Evolutionary conservation across 2,888 invertebrate species (phyloP).

Genomic region (Drosophila lacicola): DNA sequence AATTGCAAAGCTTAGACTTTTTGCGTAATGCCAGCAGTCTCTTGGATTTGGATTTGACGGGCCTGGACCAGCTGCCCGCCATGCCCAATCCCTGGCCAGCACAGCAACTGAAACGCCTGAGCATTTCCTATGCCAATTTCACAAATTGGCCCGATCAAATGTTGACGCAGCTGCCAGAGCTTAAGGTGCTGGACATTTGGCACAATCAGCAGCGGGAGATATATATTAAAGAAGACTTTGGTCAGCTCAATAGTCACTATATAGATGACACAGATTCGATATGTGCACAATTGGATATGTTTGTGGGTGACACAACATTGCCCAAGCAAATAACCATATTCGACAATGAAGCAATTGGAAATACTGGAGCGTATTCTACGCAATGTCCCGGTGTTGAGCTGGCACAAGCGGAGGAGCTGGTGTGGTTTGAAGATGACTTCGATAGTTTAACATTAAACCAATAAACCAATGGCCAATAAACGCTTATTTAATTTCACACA

Average conservation of each 20-base stretch:
- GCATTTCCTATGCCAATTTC: constrained; percentile 41
- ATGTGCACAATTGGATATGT: constrained; percentile 42
- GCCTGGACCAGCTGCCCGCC: constrained; percentile 37
- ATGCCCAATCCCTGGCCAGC: constrained; percentile 51
- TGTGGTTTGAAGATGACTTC: constrained; percentile 29
- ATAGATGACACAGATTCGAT: constrained; percentile 22
- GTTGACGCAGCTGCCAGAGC: constrained; percentile 42
- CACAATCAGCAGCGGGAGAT: constrained; percentile 47
- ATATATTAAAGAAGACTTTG: constrained; percentile 48
- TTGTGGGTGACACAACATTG: constrained; percentile 24
- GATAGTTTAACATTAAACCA: constrained; percentile 22
- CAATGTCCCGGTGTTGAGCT: constrained; percentile 35
- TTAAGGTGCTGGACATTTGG: constrained; percentile 44
- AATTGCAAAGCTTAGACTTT: constrained; percentile 46
- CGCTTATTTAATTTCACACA: not conserved
- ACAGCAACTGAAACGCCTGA: constrained; percentile 43
- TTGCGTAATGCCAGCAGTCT: constrained; percentile 42
- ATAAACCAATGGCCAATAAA: constrained; percentile 22
- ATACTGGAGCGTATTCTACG: constrained; percentile 9
- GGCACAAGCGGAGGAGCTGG: constrained; percentile 28
- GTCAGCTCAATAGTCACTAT: constrained; percentile 12
- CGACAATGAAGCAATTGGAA: constrained; percentile 19
- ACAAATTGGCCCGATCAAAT: constrained; percentile 35
- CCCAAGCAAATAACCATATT: constrained; percentile 38
- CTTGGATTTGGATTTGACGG: constrained; percentile 56